Conservation (phyloP, 2,888 invertebrate genomes). For the Leptopilina drosophilae region DNA sequence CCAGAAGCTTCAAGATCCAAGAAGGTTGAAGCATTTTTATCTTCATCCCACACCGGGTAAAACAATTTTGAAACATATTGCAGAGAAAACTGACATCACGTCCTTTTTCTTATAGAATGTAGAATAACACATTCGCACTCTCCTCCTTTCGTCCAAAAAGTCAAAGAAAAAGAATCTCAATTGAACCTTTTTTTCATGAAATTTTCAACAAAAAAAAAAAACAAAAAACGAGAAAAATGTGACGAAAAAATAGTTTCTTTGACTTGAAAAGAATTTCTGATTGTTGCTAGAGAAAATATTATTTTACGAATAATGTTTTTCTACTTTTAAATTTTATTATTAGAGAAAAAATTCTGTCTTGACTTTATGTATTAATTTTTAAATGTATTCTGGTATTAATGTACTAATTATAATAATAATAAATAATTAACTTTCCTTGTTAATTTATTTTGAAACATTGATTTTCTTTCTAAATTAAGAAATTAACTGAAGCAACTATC, state of each 20-base stretch:
- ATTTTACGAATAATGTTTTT: too few relatives aligned
- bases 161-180: conserved; percentile 3
- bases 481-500: too few relatives aligned
- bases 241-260: neutral
- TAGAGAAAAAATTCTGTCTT: too few relatives aligned
- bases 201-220: neutral
- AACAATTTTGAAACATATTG: conserved; percentile 73
- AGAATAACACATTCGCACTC: conserved; percentile 65
- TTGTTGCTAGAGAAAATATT: too few relatives aligned
- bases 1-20: conserved; percentile 45
- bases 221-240: neutral
- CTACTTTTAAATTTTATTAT: too few relatives aligned
- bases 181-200: conserved; percentile 2
- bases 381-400: too few relatives aligned
- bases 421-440: too few relatives aligned
- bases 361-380: too few relatives aligned
- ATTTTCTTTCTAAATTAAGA: too few relatives aligned
- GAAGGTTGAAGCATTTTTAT: conserved; percentile 62
- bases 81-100: conserved; percentile 57
- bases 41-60: conserved; percentile 62
- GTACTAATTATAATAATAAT: too few relatives aligned
- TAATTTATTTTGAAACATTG: too few relatives aligned
- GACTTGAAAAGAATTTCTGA: neutral
- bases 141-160: neutral
- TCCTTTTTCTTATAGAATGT: conserved; percentile 58